Conservation (phyloP, 2,888 invertebrate species). For the Trissolcus japonicus region DNA sequence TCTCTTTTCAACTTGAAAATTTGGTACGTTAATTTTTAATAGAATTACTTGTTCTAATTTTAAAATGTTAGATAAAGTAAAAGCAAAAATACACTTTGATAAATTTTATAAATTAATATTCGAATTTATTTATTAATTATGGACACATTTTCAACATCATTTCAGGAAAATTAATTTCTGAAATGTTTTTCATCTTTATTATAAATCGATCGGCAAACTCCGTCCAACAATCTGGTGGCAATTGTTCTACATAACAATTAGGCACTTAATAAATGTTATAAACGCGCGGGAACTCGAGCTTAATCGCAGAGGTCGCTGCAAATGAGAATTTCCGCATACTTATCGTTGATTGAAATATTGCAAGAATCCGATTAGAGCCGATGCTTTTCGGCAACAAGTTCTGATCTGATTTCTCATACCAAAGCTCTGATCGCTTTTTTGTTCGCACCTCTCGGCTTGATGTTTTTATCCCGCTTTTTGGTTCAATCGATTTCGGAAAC, state of each 20-base stretch:
- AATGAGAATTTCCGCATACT: slow-evolving; percentile 40
- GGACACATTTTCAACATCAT: too few species aligned
- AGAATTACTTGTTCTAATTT: too few species aligned
- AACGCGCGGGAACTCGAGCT: slow-evolving; percentile 6
- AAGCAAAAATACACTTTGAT: too few species aligned
- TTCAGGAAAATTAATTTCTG: too few species aligned
- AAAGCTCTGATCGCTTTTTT: neutral
- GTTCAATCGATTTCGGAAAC: too few species aligned
- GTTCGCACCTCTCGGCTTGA: too few species aligned
- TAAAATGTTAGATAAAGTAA: too few species aligned
- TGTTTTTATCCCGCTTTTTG: too few species aligned
- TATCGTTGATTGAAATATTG: slow-evolving; percentile 38
- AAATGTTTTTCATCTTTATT: neutral
- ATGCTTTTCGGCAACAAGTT: slow-evolving; percentile 5
- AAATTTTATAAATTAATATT: too few species aligned
- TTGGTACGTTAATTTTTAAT: too few species aligned
- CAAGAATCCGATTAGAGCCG: slow-evolving; percentile 1
- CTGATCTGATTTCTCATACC: neutral
- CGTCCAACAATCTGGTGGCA: neutral
- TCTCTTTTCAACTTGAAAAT: too few species aligned
- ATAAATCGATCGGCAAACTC: neutral
- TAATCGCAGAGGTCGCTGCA: slow-evolving; percentile 20
- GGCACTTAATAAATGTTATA: slow-evolving; percentile 47
- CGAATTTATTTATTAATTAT: too few species aligned
- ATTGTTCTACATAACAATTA: slow-evolving; percentile 34